phyloP scores from a whole-genome alignment of 2,113 vertebrate species.

The Oryzias melastigma region DNA sequence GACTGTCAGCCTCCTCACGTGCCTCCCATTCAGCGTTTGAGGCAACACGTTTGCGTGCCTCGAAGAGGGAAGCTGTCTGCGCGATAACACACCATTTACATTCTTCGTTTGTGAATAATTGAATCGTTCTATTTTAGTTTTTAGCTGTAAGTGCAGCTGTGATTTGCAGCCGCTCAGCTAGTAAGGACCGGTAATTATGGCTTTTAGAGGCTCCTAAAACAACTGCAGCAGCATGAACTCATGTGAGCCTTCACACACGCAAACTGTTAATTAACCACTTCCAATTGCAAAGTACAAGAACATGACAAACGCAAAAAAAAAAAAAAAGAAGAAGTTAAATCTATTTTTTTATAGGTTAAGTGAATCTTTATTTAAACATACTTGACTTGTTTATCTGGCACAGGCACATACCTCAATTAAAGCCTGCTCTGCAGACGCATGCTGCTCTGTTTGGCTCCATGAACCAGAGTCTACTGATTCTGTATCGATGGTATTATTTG shows the following conservation, averaged over 20 bases:
- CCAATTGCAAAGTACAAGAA: constrained; percentile 3
- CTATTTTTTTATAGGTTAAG: too few species aligned
- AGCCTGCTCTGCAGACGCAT: constrained; percentile 19
- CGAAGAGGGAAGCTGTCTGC: constrained; percentile 11
- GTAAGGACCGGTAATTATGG: constrained; percentile 64
- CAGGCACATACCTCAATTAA: constrained; percentile 29
- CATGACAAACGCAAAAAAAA: too few species aligned
- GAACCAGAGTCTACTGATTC: constrained; percentile 2
- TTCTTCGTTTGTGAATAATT: constrained; percentile 70
- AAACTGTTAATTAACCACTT: constrained; percentile 33
- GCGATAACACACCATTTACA: constrained; percentile 54
- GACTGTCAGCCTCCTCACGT: constrained; percentile 48
- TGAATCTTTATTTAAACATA: constrained; percentile 8
- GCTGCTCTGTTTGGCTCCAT: constrained; percentile 12
- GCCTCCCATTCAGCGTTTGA: constrained; percentile 41
- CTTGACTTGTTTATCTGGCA: constrained; percentile 11
- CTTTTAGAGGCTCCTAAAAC: constrained; percentile 65
- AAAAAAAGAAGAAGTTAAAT: neutral
- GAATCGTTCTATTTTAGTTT: constrained; percentile 71
- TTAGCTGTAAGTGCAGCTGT: constrained; percentile 50
- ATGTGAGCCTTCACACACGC: constrained; percentile 37
- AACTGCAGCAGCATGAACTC: constrained; percentile 50
- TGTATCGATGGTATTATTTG: neutral
- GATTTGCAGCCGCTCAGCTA: constrained; percentile 66
- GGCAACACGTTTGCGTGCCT: constrained; percentile 2